phyloP scores from a whole-genome alignment of 2,797 vertebrate genomes.

The Cetoscarus ocellatus region DNA sequence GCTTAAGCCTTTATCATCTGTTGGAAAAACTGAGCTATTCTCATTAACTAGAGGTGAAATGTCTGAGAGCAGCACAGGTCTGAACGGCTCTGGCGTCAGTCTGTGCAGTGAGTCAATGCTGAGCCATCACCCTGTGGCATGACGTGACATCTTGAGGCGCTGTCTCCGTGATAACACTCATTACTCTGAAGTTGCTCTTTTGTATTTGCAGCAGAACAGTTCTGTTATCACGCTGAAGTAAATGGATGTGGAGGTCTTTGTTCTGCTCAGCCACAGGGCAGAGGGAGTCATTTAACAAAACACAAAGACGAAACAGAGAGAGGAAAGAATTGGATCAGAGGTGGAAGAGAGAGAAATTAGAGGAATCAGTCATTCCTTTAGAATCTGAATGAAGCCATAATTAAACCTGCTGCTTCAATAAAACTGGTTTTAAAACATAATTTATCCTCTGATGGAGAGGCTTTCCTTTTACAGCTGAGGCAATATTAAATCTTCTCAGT shows the following conservation, averaged over 20 bases:
- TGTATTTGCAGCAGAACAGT: slow-evolving; percentile 33
- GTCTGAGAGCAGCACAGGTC: slow-evolving; percentile 35
- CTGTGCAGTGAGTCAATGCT: slow-evolving; percentile 23
- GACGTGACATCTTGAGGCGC: slow-evolving; percentile 45
- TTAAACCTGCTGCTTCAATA: slow-evolving; percentile 30
- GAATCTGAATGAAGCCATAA: slow-evolving; percentile 19
- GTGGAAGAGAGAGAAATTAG: slow-evolving; percentile 13
- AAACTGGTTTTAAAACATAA: slow-evolving; percentile 27
- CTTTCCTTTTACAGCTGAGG: background rate
- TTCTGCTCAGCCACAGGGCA: slow-evolving; percentile 46
- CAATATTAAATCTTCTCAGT: background rate
- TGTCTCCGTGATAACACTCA: slow-evolving; percentile 39
- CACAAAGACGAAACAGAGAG: slow-evolving; percentile 2
- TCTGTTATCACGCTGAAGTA: slow-evolving; percentile 20
- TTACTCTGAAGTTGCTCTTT: slow-evolving; percentile 31
- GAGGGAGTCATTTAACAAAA: slow-evolving; percentile 30
- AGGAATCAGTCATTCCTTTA: slow-evolving; percentile 27
- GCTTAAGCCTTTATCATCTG: background rate
- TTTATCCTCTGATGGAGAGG: slow-evolving; percentile 9
- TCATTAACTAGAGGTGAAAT: slow-evolving; percentile 47
- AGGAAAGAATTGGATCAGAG: slow-evolving; percentile 13
- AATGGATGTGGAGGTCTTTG: slow-evolving; percentile 40
- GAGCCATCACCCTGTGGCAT: slow-evolving; percentile 39
- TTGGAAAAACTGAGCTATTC: slow-evolving; percentile 23
- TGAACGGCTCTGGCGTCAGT: slow-evolving; percentile 26